Percentiles rank a stretch among this genome's conserved stretches.
Conservation (phyloP, 1,140 invertebrate genomes). For the Heliconius hewitsoni region DNA sequence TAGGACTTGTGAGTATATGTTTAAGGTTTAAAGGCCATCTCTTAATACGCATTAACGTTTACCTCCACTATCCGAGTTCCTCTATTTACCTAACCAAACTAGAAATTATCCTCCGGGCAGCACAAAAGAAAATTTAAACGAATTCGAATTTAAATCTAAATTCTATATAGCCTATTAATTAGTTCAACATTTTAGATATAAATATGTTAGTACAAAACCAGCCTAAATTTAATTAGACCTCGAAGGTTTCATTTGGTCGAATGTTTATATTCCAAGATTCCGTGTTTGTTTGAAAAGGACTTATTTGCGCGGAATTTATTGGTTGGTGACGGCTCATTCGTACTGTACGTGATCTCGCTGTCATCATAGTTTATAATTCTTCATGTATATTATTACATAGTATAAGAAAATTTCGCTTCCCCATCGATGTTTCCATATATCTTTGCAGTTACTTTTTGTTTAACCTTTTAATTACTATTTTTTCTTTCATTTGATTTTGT, state of each 20-base stretch:
- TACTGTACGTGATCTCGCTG: slow-evolving; percentile 9
- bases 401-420: neutral
- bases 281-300: slow-evolving; percentile 25
- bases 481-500: too few species aligned
- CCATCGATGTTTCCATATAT: too few species aligned
- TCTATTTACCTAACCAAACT: too few species aligned
- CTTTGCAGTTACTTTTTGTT: too few species aligned
- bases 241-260: slow-evolving; percentile 2
- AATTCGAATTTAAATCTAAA: neutral
- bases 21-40: too few species aligned
- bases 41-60: too few species aligned
- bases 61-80: too few species aligned
- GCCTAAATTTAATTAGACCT: slow-evolving; percentile 22
- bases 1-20: too few species aligned
- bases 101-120: too few species aligned
- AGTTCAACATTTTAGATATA: neutral
- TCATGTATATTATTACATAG: neutral
- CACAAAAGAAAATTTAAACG: neutral
- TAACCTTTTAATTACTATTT: too few species aligned
- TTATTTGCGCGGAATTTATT: slow-evolving; percentile 17
- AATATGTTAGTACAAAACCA: slow-evolving; percentile 21
- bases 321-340: neutral
- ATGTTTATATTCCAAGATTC: slow-evolving; percentile 25
- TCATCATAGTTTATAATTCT: neutral
- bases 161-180: neutral